phyloP scores from a whole-genome alignment of 2,797 vertebrate genomes.

The Morelia viridis region DNA sequence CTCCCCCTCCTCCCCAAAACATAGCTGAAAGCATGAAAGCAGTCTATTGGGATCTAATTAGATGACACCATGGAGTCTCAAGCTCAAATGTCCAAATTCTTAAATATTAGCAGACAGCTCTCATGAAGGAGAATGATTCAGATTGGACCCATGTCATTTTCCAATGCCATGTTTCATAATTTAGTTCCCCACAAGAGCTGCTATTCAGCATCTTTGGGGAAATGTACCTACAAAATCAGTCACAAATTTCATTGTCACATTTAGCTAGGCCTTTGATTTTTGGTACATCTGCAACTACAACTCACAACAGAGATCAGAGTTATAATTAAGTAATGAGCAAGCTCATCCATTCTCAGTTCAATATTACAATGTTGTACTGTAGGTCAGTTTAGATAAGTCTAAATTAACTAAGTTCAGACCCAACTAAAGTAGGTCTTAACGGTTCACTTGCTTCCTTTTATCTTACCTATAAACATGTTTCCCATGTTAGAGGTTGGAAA shows the following conservation, averaged over 20 bases:
- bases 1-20: neutral
- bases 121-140: no score
- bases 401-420: neutral
- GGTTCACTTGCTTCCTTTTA: neutral
- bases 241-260: neutral
- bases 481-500: neutral
- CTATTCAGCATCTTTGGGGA: neutral
- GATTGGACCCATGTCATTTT: neutral
- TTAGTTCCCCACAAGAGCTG: neutral
- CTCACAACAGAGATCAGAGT: neutral
- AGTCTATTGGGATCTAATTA: neutral
- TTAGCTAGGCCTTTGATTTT: neutral
- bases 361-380: neutral
- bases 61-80: neutral
- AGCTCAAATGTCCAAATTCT: neutral
- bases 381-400: neutral
- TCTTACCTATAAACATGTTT: neutral
- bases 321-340: neutral
- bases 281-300: neutral
- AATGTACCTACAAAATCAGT: neutral
- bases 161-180: neutral
- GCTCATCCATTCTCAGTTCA: neutral
- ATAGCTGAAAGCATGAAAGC: neutral
- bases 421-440: neutral
- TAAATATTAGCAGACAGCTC: neutral